These are phyloP conservation scores for Hephaestus fuliginosus DNA, from an alignment of 2,797 vertebrate genomes.

Conservation along the genomic window DNA sequence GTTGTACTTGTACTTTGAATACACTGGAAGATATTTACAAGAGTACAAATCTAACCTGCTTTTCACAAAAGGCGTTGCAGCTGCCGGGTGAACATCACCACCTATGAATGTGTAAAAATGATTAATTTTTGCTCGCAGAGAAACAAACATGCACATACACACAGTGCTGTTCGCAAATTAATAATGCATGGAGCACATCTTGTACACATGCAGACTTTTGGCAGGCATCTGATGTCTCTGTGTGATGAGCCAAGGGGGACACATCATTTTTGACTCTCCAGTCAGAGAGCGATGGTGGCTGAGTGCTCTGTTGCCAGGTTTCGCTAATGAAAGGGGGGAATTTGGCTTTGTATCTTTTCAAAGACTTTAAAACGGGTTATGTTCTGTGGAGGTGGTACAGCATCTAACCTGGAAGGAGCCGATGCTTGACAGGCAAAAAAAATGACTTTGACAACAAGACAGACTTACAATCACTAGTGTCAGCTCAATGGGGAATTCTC, in stretches of 20 bases:
- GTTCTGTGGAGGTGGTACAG: constrained; percentile 40
- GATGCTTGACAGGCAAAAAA: constrained; percentile 25
- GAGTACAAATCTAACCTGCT: neutral
- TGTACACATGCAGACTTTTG: constrained; percentile 75
- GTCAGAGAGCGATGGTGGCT: constrained; percentile 52
- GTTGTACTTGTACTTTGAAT: constrained; percentile 14
- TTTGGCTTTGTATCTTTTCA: constrained; percentile 54
- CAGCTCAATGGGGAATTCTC: constrained; percentile 13
- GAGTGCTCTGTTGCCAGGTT: constrained; percentile 56
- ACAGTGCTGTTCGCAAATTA: constrained; percentile 55
- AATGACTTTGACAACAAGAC: constrained; percentile 37
- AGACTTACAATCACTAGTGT: constrained; percentile 23
- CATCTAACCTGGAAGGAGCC: constrained; percentile 33
- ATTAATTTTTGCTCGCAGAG: constrained; percentile 20
- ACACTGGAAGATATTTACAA: constrained; percentile 3
- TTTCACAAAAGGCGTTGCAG: constrained; percentile 13
- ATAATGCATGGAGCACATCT: constrained; percentile 75
- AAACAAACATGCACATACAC: constrained; percentile 29
- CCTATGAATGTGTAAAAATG: constrained; percentile 44
- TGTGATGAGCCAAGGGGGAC: constrained; percentile 72
- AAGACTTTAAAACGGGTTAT: constrained; percentile 41
- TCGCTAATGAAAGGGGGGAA: constrained; percentile 62
- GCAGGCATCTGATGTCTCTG: constrained; percentile 73
- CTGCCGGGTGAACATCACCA: constrained; percentile 29
- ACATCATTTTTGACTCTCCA: constrained; percentile 67